Evolutionary conservation across 2,797 vertebrate species (phyloP).

Genomic region (Phyllotis vaccarum): DNA sequence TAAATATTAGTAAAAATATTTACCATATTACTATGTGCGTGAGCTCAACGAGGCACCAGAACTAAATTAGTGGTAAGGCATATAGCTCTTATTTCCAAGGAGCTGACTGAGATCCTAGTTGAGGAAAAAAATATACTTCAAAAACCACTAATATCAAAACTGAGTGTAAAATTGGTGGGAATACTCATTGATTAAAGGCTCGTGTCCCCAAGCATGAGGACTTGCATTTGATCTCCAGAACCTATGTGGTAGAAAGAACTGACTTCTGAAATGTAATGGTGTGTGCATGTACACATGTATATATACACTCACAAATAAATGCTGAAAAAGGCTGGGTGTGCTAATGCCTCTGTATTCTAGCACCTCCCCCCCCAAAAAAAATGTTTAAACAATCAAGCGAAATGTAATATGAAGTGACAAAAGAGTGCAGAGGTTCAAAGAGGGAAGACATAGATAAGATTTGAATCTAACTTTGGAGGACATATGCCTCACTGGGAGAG

Average conservation of each 20-base stretch:
- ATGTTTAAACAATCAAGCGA: not conserved
- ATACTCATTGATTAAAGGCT: not conserved
- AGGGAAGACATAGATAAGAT: conserved; percentile 12
- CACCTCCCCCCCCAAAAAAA: not conserved
- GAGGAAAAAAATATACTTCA: conserved; percentile 22
- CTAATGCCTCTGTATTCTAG: not conserved
- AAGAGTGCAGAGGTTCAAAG: not conserved
- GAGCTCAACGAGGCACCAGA: not conserved
- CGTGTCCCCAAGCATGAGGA: not conserved
- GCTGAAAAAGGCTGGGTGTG: not conserved
- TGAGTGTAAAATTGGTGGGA: not conserved
- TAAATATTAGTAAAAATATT: conserved; percentile 54
- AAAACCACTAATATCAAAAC: not conserved
- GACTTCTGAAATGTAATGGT: not conserved
- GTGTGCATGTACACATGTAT: not conserved
- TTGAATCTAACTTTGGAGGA: conserved; percentile 25
- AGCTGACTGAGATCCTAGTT: conserved; percentile 9
- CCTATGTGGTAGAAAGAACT: not conserved
- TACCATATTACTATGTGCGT: not conserved
- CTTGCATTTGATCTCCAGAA: not conserved
- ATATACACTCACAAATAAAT: not conserved
- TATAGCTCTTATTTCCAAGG: not conserved
- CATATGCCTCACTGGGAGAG: not conserved
- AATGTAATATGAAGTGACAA: not conserved
- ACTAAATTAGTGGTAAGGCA: conserved; percentile 38